These are phyloP conservation scores for Crax fasciolata DNA, from an alignment of 2,797 vertebrate species.

Conservation along the genomic window DNA sequence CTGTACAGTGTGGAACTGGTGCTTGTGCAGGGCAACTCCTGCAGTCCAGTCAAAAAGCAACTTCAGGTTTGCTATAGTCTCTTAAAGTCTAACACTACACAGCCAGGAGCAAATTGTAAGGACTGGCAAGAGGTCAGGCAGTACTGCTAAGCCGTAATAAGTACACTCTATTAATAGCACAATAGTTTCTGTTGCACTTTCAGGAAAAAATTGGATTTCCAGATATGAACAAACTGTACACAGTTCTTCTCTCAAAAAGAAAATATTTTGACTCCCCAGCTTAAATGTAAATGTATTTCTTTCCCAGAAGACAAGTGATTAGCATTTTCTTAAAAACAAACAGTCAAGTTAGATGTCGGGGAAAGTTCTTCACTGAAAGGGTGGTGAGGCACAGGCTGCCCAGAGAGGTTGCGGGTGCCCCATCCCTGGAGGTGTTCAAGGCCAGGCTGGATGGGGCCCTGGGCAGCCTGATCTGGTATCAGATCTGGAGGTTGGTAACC, in stretches of 20 bases:
- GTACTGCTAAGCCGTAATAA: neutral
- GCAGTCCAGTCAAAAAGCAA: neutral
- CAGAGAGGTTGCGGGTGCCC: too few species aligned
- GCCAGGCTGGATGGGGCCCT: too few species aligned
- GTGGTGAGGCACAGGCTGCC: too few species aligned
- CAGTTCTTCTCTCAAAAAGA: neutral
- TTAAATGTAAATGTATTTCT: neutral
- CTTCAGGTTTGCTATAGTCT: fast-evolving
- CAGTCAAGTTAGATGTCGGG: too few species aligned
- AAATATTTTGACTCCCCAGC: neutral
- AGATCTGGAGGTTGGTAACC: too few species aligned
- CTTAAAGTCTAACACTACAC: neutral
- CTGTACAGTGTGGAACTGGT: fast-evolving
- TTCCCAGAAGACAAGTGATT: neutral
- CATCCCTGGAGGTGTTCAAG: too few species aligned
- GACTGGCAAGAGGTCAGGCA: neutral
- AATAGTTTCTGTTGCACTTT: neutral
- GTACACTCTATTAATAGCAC: neutral
- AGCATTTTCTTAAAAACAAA: neutral
- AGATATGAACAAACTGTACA: neutral
- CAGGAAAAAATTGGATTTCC: neutral
- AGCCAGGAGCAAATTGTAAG: neutral
- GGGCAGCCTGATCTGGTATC: too few species aligned
- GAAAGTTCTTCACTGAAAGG: too few species aligned
- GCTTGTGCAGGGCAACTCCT: neutral